These are phyloP conservation scores for Cervus canadensis DNA, from an alignment of 2,113 vertebrate genomes.

Conservation along the genomic window DNA sequence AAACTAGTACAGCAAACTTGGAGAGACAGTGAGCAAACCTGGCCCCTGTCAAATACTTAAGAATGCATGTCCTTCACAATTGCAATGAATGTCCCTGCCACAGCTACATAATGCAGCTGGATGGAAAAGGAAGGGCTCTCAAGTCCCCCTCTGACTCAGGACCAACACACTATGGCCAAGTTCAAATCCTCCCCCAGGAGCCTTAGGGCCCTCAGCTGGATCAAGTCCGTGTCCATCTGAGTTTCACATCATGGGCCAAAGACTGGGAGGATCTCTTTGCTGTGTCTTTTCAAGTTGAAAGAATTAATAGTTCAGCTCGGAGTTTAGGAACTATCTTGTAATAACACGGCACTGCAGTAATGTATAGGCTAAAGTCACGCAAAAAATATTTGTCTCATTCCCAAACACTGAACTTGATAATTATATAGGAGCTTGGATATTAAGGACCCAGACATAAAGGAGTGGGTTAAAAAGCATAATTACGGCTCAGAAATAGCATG, in stretches of 20 bases:
- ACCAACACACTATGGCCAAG: slow-evolving; percentile 12
- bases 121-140: not conserved
- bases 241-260: slow-evolving; percentile 46
- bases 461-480: slow-evolving; percentile 82
- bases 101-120: not conserved
- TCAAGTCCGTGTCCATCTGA: slow-evolving; percentile 64
- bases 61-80: not conserved
- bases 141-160: slow-evolving; percentile 7
- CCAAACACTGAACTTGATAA: slow-evolving; percentile 79
- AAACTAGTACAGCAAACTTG: not conserved
- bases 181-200: slow-evolving; percentile 12
- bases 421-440: slow-evolving; percentile 77
- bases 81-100: not conserved
- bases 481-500: slow-evolving; percentile 77
- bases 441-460: slow-evolving; percentile 80
- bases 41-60: slow-evolving; percentile 17
- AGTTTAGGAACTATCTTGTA: slow-evolving; percentile 78
- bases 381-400: slow-evolving; percentile 80
- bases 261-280: slow-evolving; percentile 52
- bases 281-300: slow-evolving; percentile 72
- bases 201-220: slow-evolving; percentile 34
- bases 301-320: slow-evolving; percentile 71
- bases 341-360: slow-evolving; percentile 74
- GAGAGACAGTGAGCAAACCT: not conserved
- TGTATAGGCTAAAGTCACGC: slow-evolving; percentile 77